Base-by-base conservation (phyloP, 2,113 vertebrate genomes). In the Baryphthengus martii region DNA sequence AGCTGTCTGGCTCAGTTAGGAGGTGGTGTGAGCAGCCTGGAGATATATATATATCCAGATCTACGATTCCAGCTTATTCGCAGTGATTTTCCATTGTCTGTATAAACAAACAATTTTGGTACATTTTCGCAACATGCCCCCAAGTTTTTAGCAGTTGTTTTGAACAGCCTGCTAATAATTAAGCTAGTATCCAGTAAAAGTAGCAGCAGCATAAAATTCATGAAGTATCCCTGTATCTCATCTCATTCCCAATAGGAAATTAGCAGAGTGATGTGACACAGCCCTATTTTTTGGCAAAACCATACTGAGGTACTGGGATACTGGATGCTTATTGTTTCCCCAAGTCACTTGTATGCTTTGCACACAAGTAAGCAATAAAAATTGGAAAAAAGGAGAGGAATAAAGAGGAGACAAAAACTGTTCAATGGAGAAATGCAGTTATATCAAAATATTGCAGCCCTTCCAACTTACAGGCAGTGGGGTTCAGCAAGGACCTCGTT, bases 1-100 rank as follows among this genome's bases (percentile, higher is more conserved):
- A 95, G 96, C 89, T 95, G 95, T n/a, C 73, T 93, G 96, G 85
- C 90, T 93, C 90, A 81, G 68, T 40, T 80, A 80, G 74, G 70
- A 65, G 70, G n/a, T 44, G n/a, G n/a, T 39, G 0, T 49, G 70
- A 90, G 72, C 85, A 93, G 61, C 44, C 76, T 49, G 70, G 56
- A 81, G 79, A 81, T 70, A 52, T 55, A 93, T 63, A 76, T 55
- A 61, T 21, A 65, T n/a, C n/a, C 25, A 49, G 52, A 68, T 78
- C 73, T 40, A 26, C 56, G 61, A 35, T 89, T 90, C 33, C 88
- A 82, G 83, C 68, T 82, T 65, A 52, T 68, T 85, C 52, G 56
- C 76, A 39, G 16, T 95, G 86, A 95, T 89, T 93, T 81, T 37
- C 61, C 66, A 84, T 92, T 93, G 83, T 97, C 63, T 90, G 52